Evolutionary conservation across 2,113 vertebrate species (phyloP).

Genomic region (Neodontobutis hainanensis): DNA sequence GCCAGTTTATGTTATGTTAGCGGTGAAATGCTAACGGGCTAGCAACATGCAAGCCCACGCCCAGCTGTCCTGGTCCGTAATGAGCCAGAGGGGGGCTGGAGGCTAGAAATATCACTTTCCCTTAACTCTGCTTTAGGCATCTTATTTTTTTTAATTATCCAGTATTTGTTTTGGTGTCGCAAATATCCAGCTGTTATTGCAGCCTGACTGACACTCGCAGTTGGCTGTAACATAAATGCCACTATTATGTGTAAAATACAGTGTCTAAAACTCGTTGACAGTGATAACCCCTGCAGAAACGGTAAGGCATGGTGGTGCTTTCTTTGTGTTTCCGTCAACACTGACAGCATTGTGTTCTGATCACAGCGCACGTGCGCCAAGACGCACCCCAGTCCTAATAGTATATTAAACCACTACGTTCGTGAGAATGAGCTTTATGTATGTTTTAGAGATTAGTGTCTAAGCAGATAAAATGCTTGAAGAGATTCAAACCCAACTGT

Average conservation of each 20-base stretch:
- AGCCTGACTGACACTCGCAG: background rate
- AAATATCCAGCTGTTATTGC: background rate
- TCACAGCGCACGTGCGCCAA: background rate
- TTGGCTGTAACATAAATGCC: background rate
- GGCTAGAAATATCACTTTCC: background rate
- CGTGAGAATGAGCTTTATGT: background rate
- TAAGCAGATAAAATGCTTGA: background rate
- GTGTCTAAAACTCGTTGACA: background rate
- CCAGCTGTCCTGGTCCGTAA: constrained; percentile 28
- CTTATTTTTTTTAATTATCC: background rate
- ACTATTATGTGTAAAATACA: background rate
- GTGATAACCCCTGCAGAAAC: background rate
- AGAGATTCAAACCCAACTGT: background rate
- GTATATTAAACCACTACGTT: background rate
- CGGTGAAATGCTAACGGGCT: constrained; percentile 43
- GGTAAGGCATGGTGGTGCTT: background rate
- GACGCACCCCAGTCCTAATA: background rate
- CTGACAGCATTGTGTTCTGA: constrained; percentile 26
- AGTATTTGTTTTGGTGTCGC: too few relatives aligned
- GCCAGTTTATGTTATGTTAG: constrained; percentile 36
- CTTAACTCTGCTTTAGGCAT: background rate
- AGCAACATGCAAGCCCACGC: constrained; percentile 53
- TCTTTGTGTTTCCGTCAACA: constrained; percentile 44
- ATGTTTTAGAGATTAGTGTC: too few relatives aligned
- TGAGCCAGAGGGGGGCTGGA: background rate